phyloP scores from a whole-genome alignment of 1,140 invertebrate species.

The Dreissena rostriformis region DNA sequence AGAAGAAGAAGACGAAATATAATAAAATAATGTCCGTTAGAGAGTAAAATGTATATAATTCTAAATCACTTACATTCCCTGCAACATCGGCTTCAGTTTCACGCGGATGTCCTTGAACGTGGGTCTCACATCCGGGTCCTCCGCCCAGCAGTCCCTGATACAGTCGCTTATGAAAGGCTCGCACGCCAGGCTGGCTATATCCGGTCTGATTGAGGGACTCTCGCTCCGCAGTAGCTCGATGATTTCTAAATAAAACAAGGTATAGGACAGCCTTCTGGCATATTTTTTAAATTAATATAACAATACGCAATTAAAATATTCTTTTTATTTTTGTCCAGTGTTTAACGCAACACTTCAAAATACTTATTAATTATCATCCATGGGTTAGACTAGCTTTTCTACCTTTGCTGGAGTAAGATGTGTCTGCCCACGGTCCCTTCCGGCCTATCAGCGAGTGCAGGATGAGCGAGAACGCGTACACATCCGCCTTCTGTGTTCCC shows the following conservation, averaged over 20 bases:
- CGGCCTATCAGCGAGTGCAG: conserved; percentile 82
- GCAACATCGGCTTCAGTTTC: conserved; percentile 63
- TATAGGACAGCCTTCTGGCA: no score
- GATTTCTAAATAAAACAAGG: conserved; percentile 68
- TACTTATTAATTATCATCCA: no score
- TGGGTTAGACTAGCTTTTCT: neutral
- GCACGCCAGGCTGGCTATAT: conserved; percentile 60
- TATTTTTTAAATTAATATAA: no score
- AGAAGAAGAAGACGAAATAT: no score
- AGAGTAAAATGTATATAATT: no score
- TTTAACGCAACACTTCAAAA: no score
- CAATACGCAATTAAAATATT: no score
- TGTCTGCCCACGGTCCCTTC: conserved; percentile 77
- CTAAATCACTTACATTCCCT: conserved; percentile 64
- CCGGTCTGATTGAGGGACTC: conserved; percentile 64
- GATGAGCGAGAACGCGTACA: conserved; percentile 98
- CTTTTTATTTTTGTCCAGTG: no score
- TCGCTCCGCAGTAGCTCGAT: conserved; percentile 63
- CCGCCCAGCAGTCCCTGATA: conserved; percentile 79
- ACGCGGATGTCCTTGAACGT: conserved; percentile 79
- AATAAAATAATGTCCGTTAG: no score
- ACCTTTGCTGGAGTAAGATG: conserved; percentile 69
- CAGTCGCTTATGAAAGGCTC: conserved; percentile 68
- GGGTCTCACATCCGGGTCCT: conserved; percentile 79
- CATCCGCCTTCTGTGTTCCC: conserved; percentile 94